These are phyloP conservation scores for Carettochelys insculpta DNA, from an alignment of 2,113 vertebrate genomes.

Conservation along the genomic window DNA sequence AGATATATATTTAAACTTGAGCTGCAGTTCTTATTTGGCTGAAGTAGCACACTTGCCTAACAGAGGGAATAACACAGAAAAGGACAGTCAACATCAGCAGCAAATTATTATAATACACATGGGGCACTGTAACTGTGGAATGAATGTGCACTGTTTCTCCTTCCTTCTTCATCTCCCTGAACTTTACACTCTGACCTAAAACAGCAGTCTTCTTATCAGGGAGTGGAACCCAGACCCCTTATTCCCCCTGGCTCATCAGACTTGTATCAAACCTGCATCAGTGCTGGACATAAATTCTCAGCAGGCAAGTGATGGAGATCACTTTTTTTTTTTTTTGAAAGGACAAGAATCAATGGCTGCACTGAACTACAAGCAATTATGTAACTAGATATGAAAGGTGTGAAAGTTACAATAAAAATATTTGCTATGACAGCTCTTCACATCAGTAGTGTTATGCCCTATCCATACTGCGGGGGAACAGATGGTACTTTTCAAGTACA, in stretches of 20 bases:
- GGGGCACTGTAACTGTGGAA: not conserved
- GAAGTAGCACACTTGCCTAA: not conserved
- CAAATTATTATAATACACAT: not conserved
- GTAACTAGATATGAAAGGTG: conserved; percentile 68
- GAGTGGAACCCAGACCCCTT: not conserved
- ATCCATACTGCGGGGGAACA: conserved; percentile 75
- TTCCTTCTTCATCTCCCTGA: not conserved
- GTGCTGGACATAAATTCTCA: not conserved
- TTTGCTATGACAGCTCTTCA: conserved; percentile 76
- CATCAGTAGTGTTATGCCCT: conserved; percentile 71
- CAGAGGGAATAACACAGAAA: not conserved
- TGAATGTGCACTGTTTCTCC: not conserved
- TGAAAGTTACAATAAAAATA: conserved; percentile 73
- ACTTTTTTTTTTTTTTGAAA: conserved; percentile 20
- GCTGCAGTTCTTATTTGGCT: not conserved
- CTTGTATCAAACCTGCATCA: not conserved
- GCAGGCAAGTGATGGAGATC: not conserved
- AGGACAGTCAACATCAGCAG: not conserved
- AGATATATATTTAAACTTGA: not conserved
- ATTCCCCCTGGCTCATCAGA: not conserved
- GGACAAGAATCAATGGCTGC: conserved; percentile 51
- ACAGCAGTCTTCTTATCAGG: not conserved
- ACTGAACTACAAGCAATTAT: conserved; percentile 34
- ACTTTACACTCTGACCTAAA: not conserved
- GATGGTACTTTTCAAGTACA: conserved; percentile 77